These are phyloP conservation scores for Branchipolynoe longqiensis DNA, from an alignment of 2,888 invertebrate species.

Conservation along the genomic window DNA sequence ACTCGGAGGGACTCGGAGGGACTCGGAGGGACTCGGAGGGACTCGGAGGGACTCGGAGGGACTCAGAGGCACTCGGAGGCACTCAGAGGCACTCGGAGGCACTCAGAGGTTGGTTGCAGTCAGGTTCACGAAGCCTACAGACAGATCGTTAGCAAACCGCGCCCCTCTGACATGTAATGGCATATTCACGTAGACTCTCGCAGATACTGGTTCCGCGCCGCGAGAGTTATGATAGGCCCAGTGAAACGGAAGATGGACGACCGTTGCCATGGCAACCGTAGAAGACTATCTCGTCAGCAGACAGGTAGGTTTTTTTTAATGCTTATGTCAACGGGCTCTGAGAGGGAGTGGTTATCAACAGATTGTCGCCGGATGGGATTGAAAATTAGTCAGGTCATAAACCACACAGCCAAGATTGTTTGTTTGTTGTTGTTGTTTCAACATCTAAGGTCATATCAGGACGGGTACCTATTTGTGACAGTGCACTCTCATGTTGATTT, in stretches of 20 bases:
- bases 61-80: too few species aligned
- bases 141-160: background rate
- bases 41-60: too few species aligned
- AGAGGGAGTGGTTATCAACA: background rate
- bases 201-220: background rate
- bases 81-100: too few species aligned
- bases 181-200: background rate
- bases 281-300: background rate
- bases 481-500: too few species aligned
- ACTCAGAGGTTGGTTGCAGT: too few species aligned
- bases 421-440: too few species aligned
- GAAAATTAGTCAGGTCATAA: background rate
- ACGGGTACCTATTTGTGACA: too few species aligned
- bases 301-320: background rate
- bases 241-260: background rate
- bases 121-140: too few species aligned
- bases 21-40: too few species aligned
- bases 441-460: too few species aligned
- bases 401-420: too few species aligned
- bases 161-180: background rate
- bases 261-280: background rate
- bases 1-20: too few species aligned
- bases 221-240: background rate
- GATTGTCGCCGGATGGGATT: background rate
- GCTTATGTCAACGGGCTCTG: background rate